Evolutionary conservation across 2,888 invertebrate genomes (phyloP), one percentile per base, ranked within the genome.

Genomic region (Emesis castigata): DNA sequence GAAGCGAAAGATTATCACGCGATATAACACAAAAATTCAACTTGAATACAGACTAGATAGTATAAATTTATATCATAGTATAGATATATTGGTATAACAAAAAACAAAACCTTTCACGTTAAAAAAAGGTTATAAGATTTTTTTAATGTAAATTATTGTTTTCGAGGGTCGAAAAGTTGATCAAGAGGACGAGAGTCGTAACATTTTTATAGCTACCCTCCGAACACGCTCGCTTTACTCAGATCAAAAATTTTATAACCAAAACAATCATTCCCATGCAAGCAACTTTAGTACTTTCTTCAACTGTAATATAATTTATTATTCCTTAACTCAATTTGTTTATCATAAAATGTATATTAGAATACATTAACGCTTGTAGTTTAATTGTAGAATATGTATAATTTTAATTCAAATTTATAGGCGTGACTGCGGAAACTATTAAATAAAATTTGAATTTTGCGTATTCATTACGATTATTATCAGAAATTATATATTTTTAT

Each of bases 101-200:
- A 48, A 16, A 48, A 48, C 16, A 48, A 48, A 48, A n/a, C 9
- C 6, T 39, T 16, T 48, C 2, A 48, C 16, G 16, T 48, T n/a
- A 48, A 48, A n/a, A 14, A 48, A 48, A 48, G 5, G 6, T 16
- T n/a, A n/a, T 48, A 48, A 48, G 3, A 1, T n/a, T 5, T 48
- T 48, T 48, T 20, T 48, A 29, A 44, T 44, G 62, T 26, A 64
- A 62, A 71, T 64, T 64, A 34, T 34, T 71, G 39, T 64, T 9
- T 71, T 48, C 71, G 26, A 44, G 26, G 71, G 71, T 48, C 53
- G 65, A 73, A 83, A 73, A 56, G 73, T 75, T 83, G 81, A 81
- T 83, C 81, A 81, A 81, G 76, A 78, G 75, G 74, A 81, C 70
- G 70, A 39, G 29, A 79, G 79, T 83, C 82, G 81, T 83, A 83